A percentile compares a stretch with the other conserved stretches of the same genome.
Evolutionary conservation across 2,888 invertebrate genomes (phyloP).

Genomic region (Chamaedrilus cognettii): DNA sequence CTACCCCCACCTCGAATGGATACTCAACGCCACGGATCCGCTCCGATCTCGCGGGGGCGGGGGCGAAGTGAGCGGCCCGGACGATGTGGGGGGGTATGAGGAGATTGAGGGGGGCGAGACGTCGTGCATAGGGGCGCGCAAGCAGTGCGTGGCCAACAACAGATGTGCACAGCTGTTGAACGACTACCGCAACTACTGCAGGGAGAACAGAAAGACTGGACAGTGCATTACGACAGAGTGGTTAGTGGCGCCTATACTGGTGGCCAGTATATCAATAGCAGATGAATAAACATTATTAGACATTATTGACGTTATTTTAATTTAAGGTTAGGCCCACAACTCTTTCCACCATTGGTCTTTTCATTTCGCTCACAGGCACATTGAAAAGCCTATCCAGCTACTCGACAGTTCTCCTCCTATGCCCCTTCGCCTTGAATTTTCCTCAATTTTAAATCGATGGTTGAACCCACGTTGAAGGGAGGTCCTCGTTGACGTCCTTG

Average conservation of each 20-base stretch:
- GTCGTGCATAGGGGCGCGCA: slow-evolving; percentile 20
- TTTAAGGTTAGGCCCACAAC: too few species aligned
- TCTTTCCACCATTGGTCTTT: too few species aligned
- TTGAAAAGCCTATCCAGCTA: too few species aligned
- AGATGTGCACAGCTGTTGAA: slow-evolving; percentile 12
- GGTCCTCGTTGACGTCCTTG: too few species aligned
- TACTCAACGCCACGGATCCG: neutral
- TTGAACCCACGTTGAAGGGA: too few species aligned
- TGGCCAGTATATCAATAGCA: too few species aligned
- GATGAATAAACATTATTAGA: too few species aligned
- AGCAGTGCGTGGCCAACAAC: slow-evolving; percentile 3
- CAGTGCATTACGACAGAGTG: slow-evolving; percentile 15
- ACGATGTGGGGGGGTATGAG: neutral
- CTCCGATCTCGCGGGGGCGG: neutral
- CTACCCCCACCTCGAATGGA: neutral
- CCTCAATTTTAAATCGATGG: too few species aligned
- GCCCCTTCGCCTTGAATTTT: too few species aligned
- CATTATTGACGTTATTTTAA: too few species aligned
- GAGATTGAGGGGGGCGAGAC: slow-evolving; percentile 5
- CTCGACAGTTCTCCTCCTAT: too few species aligned
- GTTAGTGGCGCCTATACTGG: neutral
- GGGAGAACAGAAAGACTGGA: slow-evolving; percentile 12
- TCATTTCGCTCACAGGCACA: too few species aligned
- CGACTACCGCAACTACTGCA: slow-evolving; percentile 15
- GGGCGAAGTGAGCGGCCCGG: neutral